Evolutionary conservation across 2,113 vertebrate species (phyloP).

Genomic region (Zeus faber): DNA sequence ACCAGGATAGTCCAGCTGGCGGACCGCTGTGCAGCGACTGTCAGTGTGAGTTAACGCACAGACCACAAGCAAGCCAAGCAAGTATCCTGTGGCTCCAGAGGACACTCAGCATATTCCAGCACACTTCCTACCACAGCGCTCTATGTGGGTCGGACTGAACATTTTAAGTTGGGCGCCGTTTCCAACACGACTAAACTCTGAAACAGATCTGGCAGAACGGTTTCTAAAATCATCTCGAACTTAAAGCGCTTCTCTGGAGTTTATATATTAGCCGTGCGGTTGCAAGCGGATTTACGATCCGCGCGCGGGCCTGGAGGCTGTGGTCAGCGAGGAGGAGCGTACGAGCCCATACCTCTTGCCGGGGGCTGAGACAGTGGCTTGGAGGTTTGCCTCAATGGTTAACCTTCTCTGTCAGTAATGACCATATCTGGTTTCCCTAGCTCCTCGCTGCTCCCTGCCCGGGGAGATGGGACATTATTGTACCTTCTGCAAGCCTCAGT

Average conservation of each 20-base stretch:
- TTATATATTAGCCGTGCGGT: constrained; percentile 44
- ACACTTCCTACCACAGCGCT: not conserved
- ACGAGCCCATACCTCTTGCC: constrained; percentile 48
- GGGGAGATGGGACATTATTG: constrained; percentile 38
- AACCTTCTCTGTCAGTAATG: constrained; percentile 65
- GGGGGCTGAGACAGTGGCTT: constrained; percentile 67
- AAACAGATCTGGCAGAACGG: not conserved
- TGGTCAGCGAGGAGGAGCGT: constrained; percentile 30
- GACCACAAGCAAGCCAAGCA: not conserved
- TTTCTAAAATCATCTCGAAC: constrained; percentile 15
- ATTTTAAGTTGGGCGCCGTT: constrained; percentile 10
- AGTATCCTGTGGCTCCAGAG: constrained; percentile 4
- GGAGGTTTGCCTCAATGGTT: constrained; percentile 70
- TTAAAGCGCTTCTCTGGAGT: constrained; percentile 22
- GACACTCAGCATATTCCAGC: not conserved
- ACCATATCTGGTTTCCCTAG: constrained; percentile 69
- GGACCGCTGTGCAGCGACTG: not conserved
- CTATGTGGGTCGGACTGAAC: constrained; percentile 14
- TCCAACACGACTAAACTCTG: not conserved
- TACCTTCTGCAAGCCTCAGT: constrained; percentile 19
- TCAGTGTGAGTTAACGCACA: not conserved
- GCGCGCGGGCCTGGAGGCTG: constrained; percentile 41
- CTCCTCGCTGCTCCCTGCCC: constrained; percentile 35
- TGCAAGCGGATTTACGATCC: constrained; percentile 37
- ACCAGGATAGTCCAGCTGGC: not conserved